Base-by-base conservation (phyloP, 1,140 invertebrate species). In the Linepithema humile region DNA sequence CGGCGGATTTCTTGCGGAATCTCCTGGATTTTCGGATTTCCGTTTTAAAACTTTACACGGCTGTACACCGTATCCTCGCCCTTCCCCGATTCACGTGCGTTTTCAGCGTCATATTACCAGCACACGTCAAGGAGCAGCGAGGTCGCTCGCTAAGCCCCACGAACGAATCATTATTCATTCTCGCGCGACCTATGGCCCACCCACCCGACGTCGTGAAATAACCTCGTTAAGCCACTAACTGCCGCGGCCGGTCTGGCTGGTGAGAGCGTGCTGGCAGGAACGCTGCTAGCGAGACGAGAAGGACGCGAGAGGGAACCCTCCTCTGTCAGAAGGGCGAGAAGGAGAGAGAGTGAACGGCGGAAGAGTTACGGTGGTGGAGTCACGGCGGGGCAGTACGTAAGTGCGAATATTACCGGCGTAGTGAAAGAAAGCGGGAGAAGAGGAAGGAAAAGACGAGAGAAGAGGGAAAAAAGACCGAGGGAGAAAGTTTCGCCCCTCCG, bases 71-170 rank as follows among this genome's bases (percentile, higher is more conserved):
- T 85, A 85, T 85, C 86, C 86, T 82, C 86, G 82, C 84, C 89
- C 90, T 90, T 77, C 85, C 48, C 70, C 83, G 82, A 74, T 73
- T 85, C 89, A 82, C 85, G 93, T 94, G 95, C 94, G 95, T 95
- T 95, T 95, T 94, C 94, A 94, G 94, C 88, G 43, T 85, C n/a
- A 94, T 92, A 94, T 95, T 95, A 95, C 94, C 95, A 95, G 95
- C 89, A 93, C 94, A 50, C 60, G 57, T 86, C 32, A 32, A 78
- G 64, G 48, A 80, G 75, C 64, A 70, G 82, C 64, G 74, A 78
- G 65, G 70, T 62, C 77, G 57, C 84, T 69, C 87, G 85, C 78
- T 93, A 91, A 15, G 92, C 89, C 87, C 90, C 90, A 89, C 70
- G 82, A 65, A 85, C 88, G 90, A 91, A 94, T 95, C 92, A 95